Percentiles rank a stretch among this genome's conserved stretches.
These are phyloP conservation scores for Hoplodrina blanda DNA, from an alignment of 2,888 invertebrate genomes.

Conservation along the genomic window DNA sequence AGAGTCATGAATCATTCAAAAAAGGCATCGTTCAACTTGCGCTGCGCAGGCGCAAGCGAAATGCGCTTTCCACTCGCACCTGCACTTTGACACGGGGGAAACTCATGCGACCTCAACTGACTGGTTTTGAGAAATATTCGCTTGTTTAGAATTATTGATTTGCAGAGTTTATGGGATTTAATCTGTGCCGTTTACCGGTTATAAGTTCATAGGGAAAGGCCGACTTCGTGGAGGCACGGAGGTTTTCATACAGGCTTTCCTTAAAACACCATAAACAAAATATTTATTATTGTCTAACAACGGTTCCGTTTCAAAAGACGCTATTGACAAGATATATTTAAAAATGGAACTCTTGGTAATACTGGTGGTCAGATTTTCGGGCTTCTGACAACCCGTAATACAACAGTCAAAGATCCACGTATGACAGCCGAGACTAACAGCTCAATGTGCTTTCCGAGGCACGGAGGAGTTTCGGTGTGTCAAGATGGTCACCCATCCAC, in stretches of 20 bases:
- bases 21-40: constrained; percentile 44
- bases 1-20: constrained; percentile 47
- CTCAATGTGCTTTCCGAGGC: too few species aligned
- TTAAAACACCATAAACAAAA: not conserved
- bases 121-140: constrained; percentile 56
- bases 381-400: too few species aligned
- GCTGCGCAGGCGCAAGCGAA: constrained; percentile 71
- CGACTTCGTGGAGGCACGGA: not conserved
- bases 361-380: too few species aligned
- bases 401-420: too few species aligned
- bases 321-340: too few species aligned
- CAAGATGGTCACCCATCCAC: too few species aligned
- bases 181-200: not conserved
- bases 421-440: too few species aligned
- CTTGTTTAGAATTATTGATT: constrained; percentile 54
- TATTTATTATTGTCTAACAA: not conserved
- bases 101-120: constrained; percentile 52
- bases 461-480: too few species aligned
- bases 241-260: not conserved
- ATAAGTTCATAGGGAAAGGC: not conserved
- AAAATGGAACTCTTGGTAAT: too few species aligned
- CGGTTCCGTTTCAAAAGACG: too few species aligned
- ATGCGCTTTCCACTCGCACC: constrained; percentile 82
- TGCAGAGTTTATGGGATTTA: constrained; percentile 27
- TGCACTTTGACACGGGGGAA: constrained; percentile 79